Evolutionary conservation across 2,888 invertebrate species (phyloP), one percentile per base, ranked within the genome.

Genomic region (Calephelis perditalis): DNA sequence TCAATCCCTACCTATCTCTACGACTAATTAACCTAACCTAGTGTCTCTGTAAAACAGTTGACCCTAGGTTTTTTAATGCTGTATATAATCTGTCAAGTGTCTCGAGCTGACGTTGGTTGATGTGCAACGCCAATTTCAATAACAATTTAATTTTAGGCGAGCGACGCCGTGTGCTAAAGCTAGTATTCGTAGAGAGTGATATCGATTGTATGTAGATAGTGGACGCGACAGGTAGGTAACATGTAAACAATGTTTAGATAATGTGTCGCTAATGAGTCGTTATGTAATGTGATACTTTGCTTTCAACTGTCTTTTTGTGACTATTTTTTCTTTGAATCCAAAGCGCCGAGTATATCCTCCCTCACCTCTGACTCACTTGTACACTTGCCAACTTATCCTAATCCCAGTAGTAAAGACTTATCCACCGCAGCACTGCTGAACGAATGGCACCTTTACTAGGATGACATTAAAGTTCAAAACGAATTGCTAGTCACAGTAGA

Each of bases 291-390:
- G 68, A 69, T 70, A 64, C 56, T 57, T 68, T 67, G 68, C 70
- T 71, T 68, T 66, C 70, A 62, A 66, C 67, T 67, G 65, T 64
- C 66, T 66, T 71, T 71, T 69, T 71, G 62, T 58, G 60, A 61
- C 65, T 61, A 70, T 67, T 72, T 74, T 73, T 71, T 74, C 70
- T 70, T 64, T 67, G 62, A 67, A 65, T 68, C 64, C 64, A 65
- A 71, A 65, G 63, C 71, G 68, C 71, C 72, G 72, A 74, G 74
- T 82, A 79, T 76, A 81, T 83, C 75, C 79, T 75, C 77, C 78
- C 77, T 72, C 76, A 79, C 79, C 74, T 75, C 75, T 86, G 86
- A 88, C 73, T 88, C 88, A 89, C 75, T 70, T 71, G 62, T 66
- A 75, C 73, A 66, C 73, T 72, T 87, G 87, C 88, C 86, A 86